These are phyloP conservation scores for Tyrophagus putrescentiae DNA, from an alignment of 1,140 invertebrate genomes.

Conservation along the genomic window DNA sequence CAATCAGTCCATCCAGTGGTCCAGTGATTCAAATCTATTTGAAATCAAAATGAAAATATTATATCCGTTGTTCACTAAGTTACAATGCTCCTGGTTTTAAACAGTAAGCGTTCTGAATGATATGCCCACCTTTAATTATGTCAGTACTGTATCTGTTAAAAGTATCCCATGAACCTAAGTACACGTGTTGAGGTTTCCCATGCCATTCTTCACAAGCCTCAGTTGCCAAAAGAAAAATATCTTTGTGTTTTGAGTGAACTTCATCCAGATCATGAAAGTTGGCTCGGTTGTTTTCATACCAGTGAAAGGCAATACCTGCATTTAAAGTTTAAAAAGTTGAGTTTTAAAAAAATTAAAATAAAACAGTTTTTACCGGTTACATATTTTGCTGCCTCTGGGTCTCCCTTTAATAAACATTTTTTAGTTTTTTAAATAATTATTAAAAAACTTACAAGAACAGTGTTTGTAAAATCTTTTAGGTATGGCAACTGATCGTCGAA, in stretches of 20 bases:
- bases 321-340: too few relatives aligned
- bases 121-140: constrained; percentile 25
- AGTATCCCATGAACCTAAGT: constrained; percentile 18
- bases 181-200: background rate
- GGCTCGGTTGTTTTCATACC: constrained; percentile 39
- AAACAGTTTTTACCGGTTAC: too few relatives aligned
- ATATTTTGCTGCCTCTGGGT: constrained; percentile 22
- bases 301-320: constrained; percentile 43
- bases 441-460: too few relatives aligned
- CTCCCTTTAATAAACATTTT: too few relatives aligned
- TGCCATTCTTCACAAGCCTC: constrained; percentile 46
- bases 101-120: too few relatives aligned
- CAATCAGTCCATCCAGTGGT: constrained; percentile 64
- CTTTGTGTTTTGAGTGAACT: constrained; percentile 43
- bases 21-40: constrained; percentile 14
- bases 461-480: constrained; percentile 29
- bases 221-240: constrained; percentile 56
- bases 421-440: too few relatives aligned
- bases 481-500: constrained; percentile 31
- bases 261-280: constrained; percentile 35
- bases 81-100: too few relatives aligned
- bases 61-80: too few relatives aligned
- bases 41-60: background rate
- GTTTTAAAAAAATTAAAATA: too few relatives aligned
- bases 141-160: constrained; percentile 19